phyloP scores from a whole-genome alignment of 2,888 invertebrate genomes.

The Drosophila infuscata region DNA sequence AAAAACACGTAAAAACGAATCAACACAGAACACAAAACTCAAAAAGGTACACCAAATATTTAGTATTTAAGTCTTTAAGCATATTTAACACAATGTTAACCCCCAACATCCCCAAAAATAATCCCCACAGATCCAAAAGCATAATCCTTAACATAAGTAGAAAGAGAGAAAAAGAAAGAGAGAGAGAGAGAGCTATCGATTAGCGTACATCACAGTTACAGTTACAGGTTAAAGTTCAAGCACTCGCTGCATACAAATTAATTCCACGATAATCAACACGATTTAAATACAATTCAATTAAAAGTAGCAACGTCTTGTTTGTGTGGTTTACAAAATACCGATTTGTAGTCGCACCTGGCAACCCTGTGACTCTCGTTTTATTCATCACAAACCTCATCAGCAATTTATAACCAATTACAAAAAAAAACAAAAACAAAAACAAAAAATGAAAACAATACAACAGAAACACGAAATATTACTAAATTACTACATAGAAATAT shows the following conservation, averaged over 20 bases:
- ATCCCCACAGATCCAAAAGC: slow-evolving; percentile 32
- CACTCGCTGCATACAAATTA: slow-evolving; percentile 24
- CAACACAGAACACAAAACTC: slow-evolving; percentile 78
- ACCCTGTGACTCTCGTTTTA: slow-evolving; percentile 43
- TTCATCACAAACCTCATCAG: slow-evolving; percentile 54
- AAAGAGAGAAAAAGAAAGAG: slow-evolving; percentile 19
- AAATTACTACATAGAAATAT: slow-evolving; percentile 29
- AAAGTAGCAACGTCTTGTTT: slow-evolving; percentile 42
- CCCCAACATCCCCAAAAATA: slow-evolving; percentile 8
- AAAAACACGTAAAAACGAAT: slow-evolving; percentile 17
- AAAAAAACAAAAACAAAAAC: slow-evolving; percentile 4
- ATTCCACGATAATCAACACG: slow-evolving; percentile 28
- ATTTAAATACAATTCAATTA: slow-evolving; percentile 1
- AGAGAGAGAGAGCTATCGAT: slow-evolving; percentile 43
- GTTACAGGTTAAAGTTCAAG: slow-evolving; percentile 43
- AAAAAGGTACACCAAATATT: slow-evolving; percentile 84
- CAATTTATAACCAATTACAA: slow-evolving; percentile 55
- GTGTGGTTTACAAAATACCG: slow-evolving; percentile 34
- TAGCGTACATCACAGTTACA: slow-evolving; percentile 39
- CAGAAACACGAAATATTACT: slow-evolving; percentile 11
- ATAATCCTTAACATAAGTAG: slow-evolving; percentile 51
- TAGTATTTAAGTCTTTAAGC: slow-evolving; percentile 78
- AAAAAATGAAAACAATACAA: neutral
- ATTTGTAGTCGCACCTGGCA: slow-evolving; percentile 46
- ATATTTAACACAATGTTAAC: slow-evolving; percentile 68